phyloP scores from a whole-genome alignment of 2,888 invertebrate species.

The Tipula helvola region DNA sequence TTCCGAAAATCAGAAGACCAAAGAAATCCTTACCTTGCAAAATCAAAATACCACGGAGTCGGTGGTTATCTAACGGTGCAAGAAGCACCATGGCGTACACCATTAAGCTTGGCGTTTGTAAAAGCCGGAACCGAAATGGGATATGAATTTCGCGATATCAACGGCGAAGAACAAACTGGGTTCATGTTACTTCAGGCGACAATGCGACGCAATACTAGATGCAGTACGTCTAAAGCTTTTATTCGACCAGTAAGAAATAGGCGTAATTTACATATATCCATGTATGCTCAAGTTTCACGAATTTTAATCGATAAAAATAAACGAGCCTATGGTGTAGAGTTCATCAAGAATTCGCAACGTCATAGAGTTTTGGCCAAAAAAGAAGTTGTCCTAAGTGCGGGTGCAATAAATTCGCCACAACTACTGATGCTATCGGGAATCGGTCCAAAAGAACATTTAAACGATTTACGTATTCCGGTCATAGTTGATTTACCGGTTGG shows the following conservation, averaged over 20 bases:
- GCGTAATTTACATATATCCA: constrained; percentile 64
- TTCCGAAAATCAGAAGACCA: constrained; percentile 83
- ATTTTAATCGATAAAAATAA: constrained; percentile 59
- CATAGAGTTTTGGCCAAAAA: constrained; percentile 57
- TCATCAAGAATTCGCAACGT: constrained; percentile 49
- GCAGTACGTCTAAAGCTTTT: constrained; percentile 81
- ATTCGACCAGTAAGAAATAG: constrained; percentile 67
- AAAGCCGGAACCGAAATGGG: constrained; percentile 74
- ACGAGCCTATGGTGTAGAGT: constrained; percentile 65
- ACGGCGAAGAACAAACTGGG: constrained; percentile 71
- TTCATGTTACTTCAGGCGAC: constrained; percentile 82
- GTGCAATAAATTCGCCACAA: constrained; percentile 80
- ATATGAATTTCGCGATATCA: constrained; percentile 66
- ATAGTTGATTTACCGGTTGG: constrained; percentile 66
- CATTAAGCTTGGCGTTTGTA: constrained; percentile 67
- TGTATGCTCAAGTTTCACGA: constrained; percentile 60
- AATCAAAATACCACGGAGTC: constrained; percentile 59
- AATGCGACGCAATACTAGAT: constrained; percentile 68
- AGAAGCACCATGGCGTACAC: constrained; percentile 73
- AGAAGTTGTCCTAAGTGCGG: constrained; percentile 76
- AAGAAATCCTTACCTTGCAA: constrained; percentile 65
- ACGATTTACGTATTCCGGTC: constrained; percentile 58
- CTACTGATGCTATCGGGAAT: constrained; percentile 84
- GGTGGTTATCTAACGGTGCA: constrained; percentile 76
- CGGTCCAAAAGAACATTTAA: constrained; percentile 64